Conservation (phyloP, 2,113 vertebrate genomes). For the Rhegmatorhina hoffmannsi region DNA sequence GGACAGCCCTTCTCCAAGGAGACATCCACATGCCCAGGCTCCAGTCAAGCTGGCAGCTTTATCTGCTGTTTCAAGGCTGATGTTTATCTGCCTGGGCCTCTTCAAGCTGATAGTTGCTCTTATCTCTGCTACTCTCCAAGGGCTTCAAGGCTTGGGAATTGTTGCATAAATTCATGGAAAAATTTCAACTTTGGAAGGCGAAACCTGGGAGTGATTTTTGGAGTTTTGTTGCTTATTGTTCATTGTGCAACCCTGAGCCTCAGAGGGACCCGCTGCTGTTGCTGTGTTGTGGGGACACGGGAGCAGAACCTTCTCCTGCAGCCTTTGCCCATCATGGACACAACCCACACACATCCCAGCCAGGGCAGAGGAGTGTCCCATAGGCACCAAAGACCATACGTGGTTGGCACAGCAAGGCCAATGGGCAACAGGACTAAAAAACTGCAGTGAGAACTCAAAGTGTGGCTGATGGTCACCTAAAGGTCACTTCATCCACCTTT, state of each 20-base stretch:
- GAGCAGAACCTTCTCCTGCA: background rate
- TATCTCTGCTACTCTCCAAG: background rate
- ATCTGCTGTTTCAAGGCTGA: background rate
- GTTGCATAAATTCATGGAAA: background rate
- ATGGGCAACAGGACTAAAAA: background rate
- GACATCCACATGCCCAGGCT: background rate
- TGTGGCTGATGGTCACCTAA: background rate
- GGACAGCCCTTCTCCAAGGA: background rate
- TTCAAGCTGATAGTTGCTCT: constrained; percentile 16
- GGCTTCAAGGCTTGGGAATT: background rate
- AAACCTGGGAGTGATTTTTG: background rate
- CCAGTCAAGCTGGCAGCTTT: background rate
- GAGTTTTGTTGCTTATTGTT: background rate
- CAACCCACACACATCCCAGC: accelerated
- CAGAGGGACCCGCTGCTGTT: accelerated
- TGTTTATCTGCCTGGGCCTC: constrained; percentile 22
- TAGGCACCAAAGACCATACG: background rate
- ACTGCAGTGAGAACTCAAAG: background rate
- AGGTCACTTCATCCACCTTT: background rate
- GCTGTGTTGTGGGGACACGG: background rate
- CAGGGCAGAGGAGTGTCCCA: background rate
- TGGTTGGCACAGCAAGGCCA: no score
- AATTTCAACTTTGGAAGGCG: background rate
- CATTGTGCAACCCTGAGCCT: background rate
- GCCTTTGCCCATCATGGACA: background rate